Conservation (phyloP, 2,888 invertebrate genomes). For the Erannis defoliaria region DNA sequence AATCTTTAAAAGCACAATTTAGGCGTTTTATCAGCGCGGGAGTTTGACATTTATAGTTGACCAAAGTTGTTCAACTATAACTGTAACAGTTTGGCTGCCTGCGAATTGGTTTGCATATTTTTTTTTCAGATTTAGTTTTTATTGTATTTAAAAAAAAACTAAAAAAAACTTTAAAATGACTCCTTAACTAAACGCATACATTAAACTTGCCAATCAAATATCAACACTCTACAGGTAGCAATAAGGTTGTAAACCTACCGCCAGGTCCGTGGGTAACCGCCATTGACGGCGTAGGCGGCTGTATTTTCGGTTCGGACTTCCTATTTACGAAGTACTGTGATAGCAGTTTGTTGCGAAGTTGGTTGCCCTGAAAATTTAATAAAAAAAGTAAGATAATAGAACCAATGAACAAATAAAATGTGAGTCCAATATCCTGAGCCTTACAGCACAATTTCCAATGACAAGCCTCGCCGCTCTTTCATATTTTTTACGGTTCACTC, state of each 20-base stretch:
- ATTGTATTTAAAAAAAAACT: too few relatives aligned
- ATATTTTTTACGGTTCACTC: background rate
- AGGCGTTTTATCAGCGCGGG: too few relatives aligned
- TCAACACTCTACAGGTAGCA: background rate
- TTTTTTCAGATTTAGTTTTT: background rate
- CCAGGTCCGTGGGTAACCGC: conserved; percentile 94
- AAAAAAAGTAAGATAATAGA: too few relatives aligned
- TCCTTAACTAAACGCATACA: conserved; percentile 18
- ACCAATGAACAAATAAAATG: too few relatives aligned
- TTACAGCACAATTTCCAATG: background rate
- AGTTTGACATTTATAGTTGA: too few relatives aligned
- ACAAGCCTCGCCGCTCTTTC: background rate
- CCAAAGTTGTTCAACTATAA: too few relatives aligned
- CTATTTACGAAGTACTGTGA: conserved; percentile 82
- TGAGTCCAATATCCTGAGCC: too few relatives aligned
- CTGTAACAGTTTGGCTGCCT: too few relatives aligned
- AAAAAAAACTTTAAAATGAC: background rate
- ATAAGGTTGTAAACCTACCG: conserved; percentile 76
- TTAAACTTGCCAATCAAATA: conserved; percentile 25
- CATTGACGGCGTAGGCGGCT: conserved; percentile 66
- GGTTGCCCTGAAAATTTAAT: conserved; percentile 71
- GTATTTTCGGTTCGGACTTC: conserved; percentile 78
- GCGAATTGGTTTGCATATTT: too few relatives aligned
- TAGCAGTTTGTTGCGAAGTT: conserved; percentile 78
- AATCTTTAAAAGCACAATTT: too few relatives aligned